Base-by-base conservation (phyloP, 2,888 invertebrate genomes). In the Sympetrum striolatum region DNA sequence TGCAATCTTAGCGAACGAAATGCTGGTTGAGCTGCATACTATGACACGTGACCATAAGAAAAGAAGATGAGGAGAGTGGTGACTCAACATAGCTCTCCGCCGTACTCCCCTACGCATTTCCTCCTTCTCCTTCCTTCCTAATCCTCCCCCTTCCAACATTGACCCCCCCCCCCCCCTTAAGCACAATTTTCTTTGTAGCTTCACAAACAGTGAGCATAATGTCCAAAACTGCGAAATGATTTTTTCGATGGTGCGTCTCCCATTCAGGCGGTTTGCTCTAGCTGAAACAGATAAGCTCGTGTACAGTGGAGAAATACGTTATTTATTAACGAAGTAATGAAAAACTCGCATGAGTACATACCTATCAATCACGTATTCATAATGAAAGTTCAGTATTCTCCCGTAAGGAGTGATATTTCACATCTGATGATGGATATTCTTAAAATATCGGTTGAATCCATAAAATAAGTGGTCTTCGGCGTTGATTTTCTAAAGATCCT, bases 1-100 rank as follows among this genome's bases (percentile, higher is more conserved):
- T 86, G 86, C 86, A 86, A 86, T 86, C 86, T 86, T 86, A 60
- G 86, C 86, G 86, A 37, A 22, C 86, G 86, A 86, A 86, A 86
- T 58, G 58, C 86, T 64, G 86, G 81, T 39, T 25, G 81, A 39
- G 81, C 31, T 53, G n/a, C 58, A 58, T 35, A 25, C 39, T 25
- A 22, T 25, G 81, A 25, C 81, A 81, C 81, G 81, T 81, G 81
- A 44, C 81, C 48, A 48, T 80, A 44, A 80, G 80, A 37, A 37
- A 44, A 44, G 35, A 44, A 80, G 39, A 86, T 60, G 86, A 86
- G 58, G 86, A 86, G 35, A 37, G 22, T 15, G 86, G 86, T 86
- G 86, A 86, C 60, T 86, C 86, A 86, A 86, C 86, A 31, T 39
- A 22, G 86, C 86, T 60, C 86, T 15, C 58, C 44, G 44, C n/a